phyloP scores from a whole-genome alignment of 2,797 vertebrate species.

The Typhlichthys subterraneus region DNA sequence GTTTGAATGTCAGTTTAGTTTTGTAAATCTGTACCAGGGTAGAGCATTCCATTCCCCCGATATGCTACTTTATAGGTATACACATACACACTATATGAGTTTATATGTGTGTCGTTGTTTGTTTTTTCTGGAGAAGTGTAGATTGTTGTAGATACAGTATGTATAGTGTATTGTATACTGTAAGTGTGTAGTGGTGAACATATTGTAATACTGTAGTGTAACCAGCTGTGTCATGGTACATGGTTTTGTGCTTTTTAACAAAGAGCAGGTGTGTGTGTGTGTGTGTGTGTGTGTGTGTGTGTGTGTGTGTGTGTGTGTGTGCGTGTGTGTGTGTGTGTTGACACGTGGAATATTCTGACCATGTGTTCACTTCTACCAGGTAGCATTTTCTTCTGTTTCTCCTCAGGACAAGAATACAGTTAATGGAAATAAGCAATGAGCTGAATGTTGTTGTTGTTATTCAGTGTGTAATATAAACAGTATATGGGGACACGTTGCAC shows the following conservation, averaged over 20 bases:
- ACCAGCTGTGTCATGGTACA: slow-evolving; percentile 37
- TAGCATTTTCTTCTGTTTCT: background rate
- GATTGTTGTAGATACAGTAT: slow-evolving; percentile 1
- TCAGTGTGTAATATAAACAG: background rate
- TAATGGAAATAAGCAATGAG: too few relatives aligned
- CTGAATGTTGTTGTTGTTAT: slow-evolving; percentile 25
- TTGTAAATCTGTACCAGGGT: slow-evolving; percentile 34
- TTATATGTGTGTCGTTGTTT: slow-evolving; percentile 13
- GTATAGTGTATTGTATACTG: background rate
- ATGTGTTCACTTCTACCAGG: slow-evolving; percentile 25
- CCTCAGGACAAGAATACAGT: slow-evolving; percentile 25
- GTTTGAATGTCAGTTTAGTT: too few relatives aligned
- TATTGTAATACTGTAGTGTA: slow-evolving; percentile 4
- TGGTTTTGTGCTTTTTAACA: slow-evolving; percentile 44
- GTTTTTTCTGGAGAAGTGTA: background rate
- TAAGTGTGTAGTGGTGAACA: slow-evolving; percentile 9
- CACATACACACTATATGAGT: background rate
- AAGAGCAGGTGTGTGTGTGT: slow-evolving; percentile 43
- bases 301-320: slow-evolving; percentile 30
- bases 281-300: slow-evolving; percentile 36
- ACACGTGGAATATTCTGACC: slow-evolving; percentile 20
- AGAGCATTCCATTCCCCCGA: slow-evolving; percentile 43
- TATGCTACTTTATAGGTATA: slow-evolving; percentile 5
- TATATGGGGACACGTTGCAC: slow-evolving; percentile 1
- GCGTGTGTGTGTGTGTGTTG: slow-evolving; percentile 31